phyloP scores from a whole-genome alignment of 2,888 invertebrate species.

The Zele albiditarsus region DNA sequence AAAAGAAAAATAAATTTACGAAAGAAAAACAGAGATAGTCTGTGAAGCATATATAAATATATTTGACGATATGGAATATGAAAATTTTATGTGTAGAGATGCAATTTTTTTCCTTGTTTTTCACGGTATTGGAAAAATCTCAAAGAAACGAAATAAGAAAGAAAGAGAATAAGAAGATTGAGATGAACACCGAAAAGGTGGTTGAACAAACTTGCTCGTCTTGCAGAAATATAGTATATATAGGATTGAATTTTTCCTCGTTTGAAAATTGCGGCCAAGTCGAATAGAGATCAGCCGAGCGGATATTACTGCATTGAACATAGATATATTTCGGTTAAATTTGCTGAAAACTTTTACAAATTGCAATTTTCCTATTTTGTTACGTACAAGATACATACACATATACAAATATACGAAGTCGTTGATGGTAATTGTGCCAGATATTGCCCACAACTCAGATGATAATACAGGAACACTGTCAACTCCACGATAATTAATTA shows the following conservation, averaged over 20 bases:
- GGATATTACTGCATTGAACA: constrained; percentile 17
- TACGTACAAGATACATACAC: background rate
- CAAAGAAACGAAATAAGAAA: constrained; percentile 5
- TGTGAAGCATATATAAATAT: background rate
- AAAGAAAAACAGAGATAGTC: background rate
- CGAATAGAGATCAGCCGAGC: constrained; percentile 25
- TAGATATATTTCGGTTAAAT: background rate
- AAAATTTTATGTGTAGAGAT: constrained; percentile 11
- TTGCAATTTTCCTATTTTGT: background rate
- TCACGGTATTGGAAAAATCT: constrained; percentile 31
- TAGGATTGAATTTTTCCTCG: constrained; percentile 31
- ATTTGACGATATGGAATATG: background rate
- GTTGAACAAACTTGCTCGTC: constrained; percentile 26
- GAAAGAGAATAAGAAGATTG: constrained; percentile 32
- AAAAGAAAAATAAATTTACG: background rate
- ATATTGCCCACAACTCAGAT: too few species aligned
- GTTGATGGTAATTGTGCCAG: too few species aligned
- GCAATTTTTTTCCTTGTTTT: constrained; percentile 23
- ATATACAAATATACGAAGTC: too few species aligned
- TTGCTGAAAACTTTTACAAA: constrained; percentile 13
- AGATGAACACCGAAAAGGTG: constrained; percentile 8
- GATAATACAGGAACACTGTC: too few species aligned
- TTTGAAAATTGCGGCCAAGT: constrained; percentile 12
- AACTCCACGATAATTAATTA: too few species aligned
- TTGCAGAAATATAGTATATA: constrained; percentile 25